These are phyloP conservation scores for Dioctria linearis DNA, from an alignment of 2,888 invertebrate species.

Conservation along the genomic window DNA sequence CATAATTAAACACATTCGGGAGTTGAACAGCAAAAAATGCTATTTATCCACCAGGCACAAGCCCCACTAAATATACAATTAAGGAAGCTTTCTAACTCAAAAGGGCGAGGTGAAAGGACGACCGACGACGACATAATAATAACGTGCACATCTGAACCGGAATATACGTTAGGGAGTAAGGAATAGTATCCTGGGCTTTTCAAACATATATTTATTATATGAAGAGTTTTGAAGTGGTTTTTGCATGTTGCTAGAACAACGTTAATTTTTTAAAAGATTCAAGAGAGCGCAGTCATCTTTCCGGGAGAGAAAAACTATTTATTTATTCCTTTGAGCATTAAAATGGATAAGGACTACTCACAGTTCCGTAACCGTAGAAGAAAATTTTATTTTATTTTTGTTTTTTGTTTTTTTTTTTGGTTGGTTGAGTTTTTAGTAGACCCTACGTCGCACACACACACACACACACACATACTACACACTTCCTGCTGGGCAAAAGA, in stretches of 20 bases:
- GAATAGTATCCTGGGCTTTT: slow-evolving; percentile 24
- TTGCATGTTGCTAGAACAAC: slow-evolving; percentile 5
- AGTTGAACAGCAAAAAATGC: slow-evolving; percentile 19
- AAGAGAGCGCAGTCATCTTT: neutral
- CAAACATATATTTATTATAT: neutral
- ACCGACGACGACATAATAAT: slow-evolving; percentile 13
- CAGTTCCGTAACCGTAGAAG: slow-evolving; percentile 5
- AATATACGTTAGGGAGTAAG: neutral
- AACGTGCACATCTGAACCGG: slow-evolving; percentile 2
- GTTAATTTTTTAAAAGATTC: slow-evolving; percentile 15
- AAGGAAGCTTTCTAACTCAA: neutral
- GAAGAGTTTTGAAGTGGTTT: neutral
- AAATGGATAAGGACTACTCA: slow-evolving; percentile 9
- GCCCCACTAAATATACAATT: slow-evolving; percentile 31
- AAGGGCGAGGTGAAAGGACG: neutral
- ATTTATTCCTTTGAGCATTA: slow-evolving; percentile 28
- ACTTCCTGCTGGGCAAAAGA: slow-evolving; percentile 27
- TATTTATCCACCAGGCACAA: slow-evolving; percentile 20
- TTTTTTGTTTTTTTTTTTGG: neutral
- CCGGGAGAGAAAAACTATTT: neutral
- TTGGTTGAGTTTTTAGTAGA: neutral
- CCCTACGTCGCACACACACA: neutral
- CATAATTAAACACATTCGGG: slow-evolving; percentile 34
- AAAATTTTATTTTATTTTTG: slow-evolving; percentile 21
- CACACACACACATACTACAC: neutral